phyloP scores from a whole-genome alignment of 2,113 vertebrate species.

The Apus apus region DNA sequence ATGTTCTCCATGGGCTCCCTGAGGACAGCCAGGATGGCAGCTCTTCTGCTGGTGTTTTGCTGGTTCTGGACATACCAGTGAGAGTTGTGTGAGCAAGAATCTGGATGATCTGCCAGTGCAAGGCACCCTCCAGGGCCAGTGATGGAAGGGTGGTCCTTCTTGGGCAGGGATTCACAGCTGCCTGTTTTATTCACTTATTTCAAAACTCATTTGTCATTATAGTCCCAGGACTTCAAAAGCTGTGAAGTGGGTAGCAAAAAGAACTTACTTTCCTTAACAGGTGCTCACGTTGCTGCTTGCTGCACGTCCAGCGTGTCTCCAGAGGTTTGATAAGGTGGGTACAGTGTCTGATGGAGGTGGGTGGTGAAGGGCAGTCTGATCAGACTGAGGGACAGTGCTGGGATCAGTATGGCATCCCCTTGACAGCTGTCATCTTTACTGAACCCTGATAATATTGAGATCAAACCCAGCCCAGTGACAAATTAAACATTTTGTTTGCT shows the following conservation, averaged over 20 bases:
- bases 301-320: background rate
- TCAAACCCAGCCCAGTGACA: background rate
- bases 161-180: background rate
- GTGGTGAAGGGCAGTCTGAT: background rate
- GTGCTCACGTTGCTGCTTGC: background rate
- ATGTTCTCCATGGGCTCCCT: background rate
- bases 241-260: background rate
- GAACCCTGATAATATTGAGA: background rate
- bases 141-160: background rate
- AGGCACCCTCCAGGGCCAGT: background rate
- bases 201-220: background rate
- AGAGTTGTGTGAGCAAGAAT: no score
- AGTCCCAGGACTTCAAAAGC: rapidly evolving
- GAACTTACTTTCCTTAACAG: background rate
- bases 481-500: no score
- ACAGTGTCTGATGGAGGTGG: background rate
- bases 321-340: background rate
- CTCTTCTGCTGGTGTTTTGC: background rate
- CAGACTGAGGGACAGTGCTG: rapidly evolving
- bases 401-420: background rate
- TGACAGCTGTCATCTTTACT: background rate
- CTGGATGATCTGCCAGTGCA: background rate
- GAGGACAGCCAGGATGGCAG: background rate
- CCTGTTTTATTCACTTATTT: background rate
- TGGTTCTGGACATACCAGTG: background rate